Conservation (phyloP, 1,140 invertebrate genomes). For the Samia ricini region DNA sequence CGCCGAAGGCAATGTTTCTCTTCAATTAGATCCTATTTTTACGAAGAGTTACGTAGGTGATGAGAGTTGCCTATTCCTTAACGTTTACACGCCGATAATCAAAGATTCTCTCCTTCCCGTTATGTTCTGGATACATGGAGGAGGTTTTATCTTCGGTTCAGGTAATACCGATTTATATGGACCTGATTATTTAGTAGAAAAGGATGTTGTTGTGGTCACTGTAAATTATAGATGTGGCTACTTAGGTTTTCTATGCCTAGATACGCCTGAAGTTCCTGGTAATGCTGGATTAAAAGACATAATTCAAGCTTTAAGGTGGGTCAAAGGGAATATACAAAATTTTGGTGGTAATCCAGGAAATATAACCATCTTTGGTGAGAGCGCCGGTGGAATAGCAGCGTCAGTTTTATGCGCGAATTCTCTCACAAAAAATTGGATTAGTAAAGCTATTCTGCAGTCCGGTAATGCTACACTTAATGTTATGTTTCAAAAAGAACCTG, state of each 20-base stretch:
- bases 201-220: constrained; percentile 82
- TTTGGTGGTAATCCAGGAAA: constrained; percentile 79
- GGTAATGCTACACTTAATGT: constrained; percentile 82
- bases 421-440: constrained; percentile 77
- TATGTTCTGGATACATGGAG: constrained; percentile 86
- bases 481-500: constrained; percentile 64
- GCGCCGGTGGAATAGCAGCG: constrained; percentile 73
- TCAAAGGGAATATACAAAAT: constrained; percentile 76
- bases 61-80: constrained; percentile 88
- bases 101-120: constrained; percentile 77
- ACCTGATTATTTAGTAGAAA: constrained; percentile 79
- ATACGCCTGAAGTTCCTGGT: constrained; percentile 76
- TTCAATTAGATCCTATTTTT: constrained; percentile 56
- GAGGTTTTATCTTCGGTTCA: constrained; percentile 80
- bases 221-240: constrained; percentile 84
- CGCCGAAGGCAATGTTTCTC: constrained; percentile 68
- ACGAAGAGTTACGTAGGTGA: constrained; percentile 60
- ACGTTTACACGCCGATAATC: constrained; percentile 81
- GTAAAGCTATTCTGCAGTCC: constrained; percentile 81
- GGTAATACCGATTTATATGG: constrained; percentile 73
- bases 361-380: constrained; percentile 79
- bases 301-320: constrained; percentile 80
- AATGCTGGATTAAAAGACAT: constrained; percentile 83
- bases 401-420: constrained; percentile 76
- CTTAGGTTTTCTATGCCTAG: constrained; percentile 80